Evolutionary conservation across 2,113 vertebrate species (phyloP), one percentile per base, ranked within the genome.

Genomic region (Pterophyllum scalare): DNA sequence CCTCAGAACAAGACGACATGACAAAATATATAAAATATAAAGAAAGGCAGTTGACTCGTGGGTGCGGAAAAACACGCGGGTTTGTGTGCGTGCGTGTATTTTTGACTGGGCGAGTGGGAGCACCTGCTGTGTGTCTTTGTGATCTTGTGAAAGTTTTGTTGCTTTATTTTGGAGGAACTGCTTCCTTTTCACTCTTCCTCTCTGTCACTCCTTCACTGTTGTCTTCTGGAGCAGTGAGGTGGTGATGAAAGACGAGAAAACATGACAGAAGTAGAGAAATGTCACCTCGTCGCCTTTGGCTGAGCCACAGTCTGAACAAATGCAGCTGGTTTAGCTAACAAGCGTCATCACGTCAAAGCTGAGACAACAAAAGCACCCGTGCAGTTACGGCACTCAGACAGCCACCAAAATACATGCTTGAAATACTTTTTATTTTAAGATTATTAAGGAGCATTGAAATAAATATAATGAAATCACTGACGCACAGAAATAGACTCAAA

Each of bases 221-320:
- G 61, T 59, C 84, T 76, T 83, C 20, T 59, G 20, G 20, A 72
- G 82, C 26, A 58, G 75, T 81, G 19, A 65, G 75, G 65, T 17
- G 72, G 38, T 78, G 88, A 91, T 82, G 65, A 88, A 88, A 81
- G 52, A 56, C 1, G 26, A 57, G 59, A 58, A 59, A 84, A 89
- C 82, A 78, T 57, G 52, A 82, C 26, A 77, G 86, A 75, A 80
- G 79, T 64, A 78, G 82, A 88, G 88, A 91, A 82, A 93, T 84
- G 91, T 93, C 92, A 87, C 83, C 87, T 82, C 72, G 75, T 83
- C 85, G 88, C 91, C 90, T 93, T 70, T 78, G 88, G 90, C 90
- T 87, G 81, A 83, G 79, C 58, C 15, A 1, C 40, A 11, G 56
- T 60, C 57, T 81, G 82, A 90, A 87, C 57, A 20, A 38, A 58